Conservation (phyloP, 2,888 invertebrate species). For the Drosophila formosana region DNA sequence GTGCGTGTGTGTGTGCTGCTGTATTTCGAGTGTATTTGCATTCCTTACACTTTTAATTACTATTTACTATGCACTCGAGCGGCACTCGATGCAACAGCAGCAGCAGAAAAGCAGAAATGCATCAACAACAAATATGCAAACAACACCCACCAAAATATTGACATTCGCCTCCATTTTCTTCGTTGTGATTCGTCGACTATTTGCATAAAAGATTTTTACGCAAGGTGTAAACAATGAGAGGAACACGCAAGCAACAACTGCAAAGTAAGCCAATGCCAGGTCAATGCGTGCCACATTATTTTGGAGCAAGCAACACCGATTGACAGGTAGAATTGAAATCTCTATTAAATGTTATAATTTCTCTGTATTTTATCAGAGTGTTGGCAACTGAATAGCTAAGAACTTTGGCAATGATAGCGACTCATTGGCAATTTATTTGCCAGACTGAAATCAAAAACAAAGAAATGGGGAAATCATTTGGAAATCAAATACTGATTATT, state of each 20-base stretch:
- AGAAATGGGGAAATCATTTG: slow-evolving; percentile 16
- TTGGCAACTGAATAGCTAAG: neutral
- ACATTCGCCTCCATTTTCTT: slow-evolving; percentile 27
- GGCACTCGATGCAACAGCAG: slow-evolving; percentile 49
- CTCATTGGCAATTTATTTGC: slow-evolving; percentile 14
- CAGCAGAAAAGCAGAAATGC: slow-evolving; percentile 46
- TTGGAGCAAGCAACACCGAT: neutral
- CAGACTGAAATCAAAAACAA: slow-evolving; percentile 1
- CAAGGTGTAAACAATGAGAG: slow-evolving; percentile 61
- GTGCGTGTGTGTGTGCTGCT: slow-evolving; percentile 5
- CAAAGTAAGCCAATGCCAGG: slow-evolving; percentile 59
- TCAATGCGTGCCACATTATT: slow-evolving; percentile 28
- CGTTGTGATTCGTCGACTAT: slow-evolving; percentile 35
- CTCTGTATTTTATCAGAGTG: no score
- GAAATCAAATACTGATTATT: slow-evolving; percentile 55
- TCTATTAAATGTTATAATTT: no score
- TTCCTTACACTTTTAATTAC: slow-evolving; percentile 79
- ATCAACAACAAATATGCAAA: slow-evolving; percentile 61
- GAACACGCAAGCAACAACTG: slow-evolving; percentile 13
- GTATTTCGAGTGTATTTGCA: slow-evolving; percentile 61
- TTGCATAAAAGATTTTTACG: slow-evolving; percentile 64
- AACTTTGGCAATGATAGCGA: slow-evolving; percentile 42
- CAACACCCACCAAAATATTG: slow-evolving; percentile 66
- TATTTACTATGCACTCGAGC: slow-evolving; percentile 77
- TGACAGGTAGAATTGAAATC: no score